Conservation (phyloP, 2,113 vertebrate species). For the Dendrocopos noguchii region DNA sequence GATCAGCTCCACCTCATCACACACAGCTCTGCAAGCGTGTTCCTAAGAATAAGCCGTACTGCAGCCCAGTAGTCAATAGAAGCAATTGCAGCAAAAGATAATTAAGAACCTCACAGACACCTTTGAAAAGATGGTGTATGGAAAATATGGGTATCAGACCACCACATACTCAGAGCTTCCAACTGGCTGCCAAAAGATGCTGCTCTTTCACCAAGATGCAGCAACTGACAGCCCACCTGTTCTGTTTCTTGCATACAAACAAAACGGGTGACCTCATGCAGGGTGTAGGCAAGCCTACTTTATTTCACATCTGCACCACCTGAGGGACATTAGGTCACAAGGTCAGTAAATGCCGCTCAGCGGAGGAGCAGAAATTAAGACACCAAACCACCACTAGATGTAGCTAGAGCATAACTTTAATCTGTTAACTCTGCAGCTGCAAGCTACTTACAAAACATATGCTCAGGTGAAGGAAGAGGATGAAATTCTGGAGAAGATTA, state of each 20-base stretch:
- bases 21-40: neutral
- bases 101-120: neutral
- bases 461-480: neutral
- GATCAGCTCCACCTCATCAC: neutral
- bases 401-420: neutral
- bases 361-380: constrained; percentile 15
- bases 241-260: neutral
- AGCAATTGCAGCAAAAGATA: neutral
- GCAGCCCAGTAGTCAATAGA: neutral
- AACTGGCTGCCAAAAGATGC: neutral
- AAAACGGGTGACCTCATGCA: neutral
- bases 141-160: neutral
- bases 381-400: neutral
- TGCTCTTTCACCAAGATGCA: neutral
- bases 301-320: neutral
- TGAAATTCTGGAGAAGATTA: neutral
- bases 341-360: neutral
- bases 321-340: neutral
- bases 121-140: neutral
- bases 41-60: neutral
- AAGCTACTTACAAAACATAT: constrained; percentile 27
- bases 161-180: neutral
- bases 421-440: neutral
- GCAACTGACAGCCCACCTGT: neutral
- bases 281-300: neutral